Evolutionary conservation across 1,140 invertebrate species (phyloP).

Genomic region (Limonius californicus): DNA sequence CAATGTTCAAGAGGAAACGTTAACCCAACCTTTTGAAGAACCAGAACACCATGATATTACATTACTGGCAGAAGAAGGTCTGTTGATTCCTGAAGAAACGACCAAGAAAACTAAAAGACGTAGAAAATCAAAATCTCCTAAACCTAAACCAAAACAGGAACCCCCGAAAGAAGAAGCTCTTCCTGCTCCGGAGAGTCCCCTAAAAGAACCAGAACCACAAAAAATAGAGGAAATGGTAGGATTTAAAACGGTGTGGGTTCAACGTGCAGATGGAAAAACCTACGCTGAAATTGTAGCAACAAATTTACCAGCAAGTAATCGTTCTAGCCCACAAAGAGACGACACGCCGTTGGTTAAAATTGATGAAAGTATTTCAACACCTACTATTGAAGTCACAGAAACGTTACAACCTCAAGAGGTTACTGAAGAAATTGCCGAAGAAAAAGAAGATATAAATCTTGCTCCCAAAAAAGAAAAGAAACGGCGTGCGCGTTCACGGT

Average conservation of each 20-base stretch:
- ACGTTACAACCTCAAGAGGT: conserved; percentile 14
- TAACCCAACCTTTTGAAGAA: neutral
- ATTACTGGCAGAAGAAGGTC: neutral
- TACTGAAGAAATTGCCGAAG: conserved; percentile 32
- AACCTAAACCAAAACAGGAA: conserved; percentile 16
- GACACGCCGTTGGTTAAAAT: conserved; percentile 11
- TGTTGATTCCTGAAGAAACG: conserved; percentile 16
- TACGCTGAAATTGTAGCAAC: conserved; percentile 57
- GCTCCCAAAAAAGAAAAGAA: conserved; percentile 39
- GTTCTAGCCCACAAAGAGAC: conserved; percentile 28
- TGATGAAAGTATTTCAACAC: conserved; percentile 21
- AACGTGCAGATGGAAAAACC: conserved; percentile 51
- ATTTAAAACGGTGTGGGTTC: neutral
- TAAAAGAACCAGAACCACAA: conserved; percentile 1
- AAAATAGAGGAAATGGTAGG: neutral
- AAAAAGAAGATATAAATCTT: conserved; percentile 50
- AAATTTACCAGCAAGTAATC: neutral
- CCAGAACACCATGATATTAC: neutral
- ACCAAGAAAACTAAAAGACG: conserved; percentile 22
- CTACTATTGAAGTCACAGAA: conserved; percentile 23
- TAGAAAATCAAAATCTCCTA: conserved; percentile 24
- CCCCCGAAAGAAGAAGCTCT: conserved; percentile 5
- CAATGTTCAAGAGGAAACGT: too few species aligned
- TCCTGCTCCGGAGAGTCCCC: neutral
- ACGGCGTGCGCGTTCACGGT: conserved; percentile 26